These are phyloP conservation scores for Ptilonorhynchus violaceus DNA, from an alignment of 2,113 vertebrate genomes.

Conservation along the genomic window DNA sequence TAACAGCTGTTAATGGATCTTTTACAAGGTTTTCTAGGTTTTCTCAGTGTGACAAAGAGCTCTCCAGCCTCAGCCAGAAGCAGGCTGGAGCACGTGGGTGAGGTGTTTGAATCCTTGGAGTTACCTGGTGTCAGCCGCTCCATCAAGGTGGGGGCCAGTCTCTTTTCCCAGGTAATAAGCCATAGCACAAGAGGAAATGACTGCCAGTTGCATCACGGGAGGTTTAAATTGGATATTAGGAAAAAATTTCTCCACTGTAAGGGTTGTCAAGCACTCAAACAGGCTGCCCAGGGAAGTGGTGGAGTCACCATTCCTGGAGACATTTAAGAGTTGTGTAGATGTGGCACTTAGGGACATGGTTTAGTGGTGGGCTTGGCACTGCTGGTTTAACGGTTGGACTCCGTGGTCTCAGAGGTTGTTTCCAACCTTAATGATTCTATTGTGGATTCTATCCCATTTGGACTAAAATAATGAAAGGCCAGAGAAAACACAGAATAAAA, in stretches of 20 bases:
- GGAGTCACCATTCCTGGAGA: not conserved
- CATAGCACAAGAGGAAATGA: not conserved
- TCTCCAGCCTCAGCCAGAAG: not conserved
- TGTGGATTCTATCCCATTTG: not conserved
- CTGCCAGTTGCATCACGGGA: not conserved
- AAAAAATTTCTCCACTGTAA: not conserved
- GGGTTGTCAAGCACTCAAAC: not conserved
- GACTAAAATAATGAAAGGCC: not conserved
- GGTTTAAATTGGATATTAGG: not conserved
- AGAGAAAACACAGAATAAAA: not conserved
- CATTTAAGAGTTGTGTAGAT: not conserved
- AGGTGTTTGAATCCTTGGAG: not conserved
- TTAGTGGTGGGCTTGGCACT: not conserved
- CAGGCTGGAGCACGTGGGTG: fast-evolving
- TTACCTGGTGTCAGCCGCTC: not conserved
- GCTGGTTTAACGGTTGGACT: not conserved
- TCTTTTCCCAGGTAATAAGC: not conserved
- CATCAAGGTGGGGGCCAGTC: not conserved
- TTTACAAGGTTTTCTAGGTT: not conserved
- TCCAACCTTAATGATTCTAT: not conserved
- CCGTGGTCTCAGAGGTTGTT: not conserved
- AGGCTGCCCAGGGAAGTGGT: not conserved
- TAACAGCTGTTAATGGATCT: not conserved
- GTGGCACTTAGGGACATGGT: not conserved
- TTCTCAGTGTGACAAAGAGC: not conserved